Evolutionary conservation across 2,888 invertebrate genomes (phyloP), one percentile per base, ranked within the genome.

Genomic region (Carabus problematicus): DNA sequence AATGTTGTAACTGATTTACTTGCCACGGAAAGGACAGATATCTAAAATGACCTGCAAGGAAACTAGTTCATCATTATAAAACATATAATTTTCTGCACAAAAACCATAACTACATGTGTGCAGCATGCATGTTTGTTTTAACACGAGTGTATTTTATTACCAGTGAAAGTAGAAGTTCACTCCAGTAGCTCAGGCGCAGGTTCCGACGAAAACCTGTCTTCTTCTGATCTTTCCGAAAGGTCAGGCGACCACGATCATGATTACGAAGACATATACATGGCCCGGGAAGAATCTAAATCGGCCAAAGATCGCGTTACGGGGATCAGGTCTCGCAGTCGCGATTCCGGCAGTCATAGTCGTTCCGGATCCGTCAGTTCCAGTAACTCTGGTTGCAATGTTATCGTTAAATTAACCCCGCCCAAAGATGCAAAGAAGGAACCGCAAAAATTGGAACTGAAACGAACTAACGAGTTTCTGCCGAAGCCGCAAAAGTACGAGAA

Each of bases 111-210:
- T 29, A 29, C 29, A 29, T 29, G 16, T 52, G 19, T 52, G 52
- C 29, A 56, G 39, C 18, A 39, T 40, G 29, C 29, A 8, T 56
- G 40, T 56, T 18, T 29, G 29, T 29, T 29, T 29, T 29, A 29
- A 29, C 29, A 29, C 29, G 29, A 29, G 8, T 56, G 29, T 52
- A 29, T 18, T 64, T 64, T 52, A 72, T 70, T 79, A 79, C 11
- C 85, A 91, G 93, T 94, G 74, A 93, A 93, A 87, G 94, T 93
- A 54, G 94, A 94, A 82, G 90, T 94, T 61, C 94, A 94, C 83
- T 91, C 90, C n/a, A 87, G 87, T 70, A 88, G 87, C 73, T 87
- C 87, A 73, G 88, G 87, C 64, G 87, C 88, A 14, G 87, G 86
- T 72, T 87, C 87, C 29, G 88, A 88, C 72, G 88, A 87, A 79